These are phyloP conservation scores for Drosophila prostipennis DNA, from an alignment of 2,888 invertebrate species.

Conservation along the genomic window DNA sequence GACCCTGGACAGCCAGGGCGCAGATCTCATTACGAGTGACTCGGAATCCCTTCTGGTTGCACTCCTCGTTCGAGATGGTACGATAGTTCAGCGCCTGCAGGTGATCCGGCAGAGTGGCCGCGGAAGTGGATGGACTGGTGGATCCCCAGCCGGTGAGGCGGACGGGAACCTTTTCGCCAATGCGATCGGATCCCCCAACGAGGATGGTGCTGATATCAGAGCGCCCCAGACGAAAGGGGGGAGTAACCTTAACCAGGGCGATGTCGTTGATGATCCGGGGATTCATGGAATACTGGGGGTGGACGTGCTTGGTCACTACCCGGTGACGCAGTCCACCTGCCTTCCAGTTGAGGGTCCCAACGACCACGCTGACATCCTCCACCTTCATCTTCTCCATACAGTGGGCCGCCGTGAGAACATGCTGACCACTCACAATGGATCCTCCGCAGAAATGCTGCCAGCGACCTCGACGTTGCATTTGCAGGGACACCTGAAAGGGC, in stretches of 20 bases:
- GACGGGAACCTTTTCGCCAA: conserved; percentile 72
- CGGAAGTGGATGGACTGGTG: conserved; percentile 60
- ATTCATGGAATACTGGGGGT: conserved; percentile 72
- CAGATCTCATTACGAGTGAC: conserved; percentile 82
- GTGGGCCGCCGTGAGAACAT: conserved; percentile 83
- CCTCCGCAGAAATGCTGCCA: conserved; percentile 83
- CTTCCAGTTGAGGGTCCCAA: conserved; percentile 72
- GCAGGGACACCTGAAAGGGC: conserved; percentile 83
- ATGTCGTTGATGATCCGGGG: conserved; percentile 79
- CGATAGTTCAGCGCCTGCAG: conserved; percentile 80
- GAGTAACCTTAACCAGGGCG: conserved; percentile 77
- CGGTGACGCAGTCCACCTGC: conserved; percentile 75
- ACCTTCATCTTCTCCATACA: conserved; percentile 73
- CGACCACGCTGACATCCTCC: conserved; percentile 69
- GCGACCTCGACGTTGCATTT: conserved; percentile 62
- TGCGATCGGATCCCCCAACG: conserved; percentile 60
- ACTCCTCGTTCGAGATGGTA: conserved; percentile 82
- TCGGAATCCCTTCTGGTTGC: conserved; percentile 73
- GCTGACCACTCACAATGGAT: conserved; percentile 78
- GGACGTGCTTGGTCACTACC: conserved; percentile 67
- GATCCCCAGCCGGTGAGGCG: conserved; percentile 83
- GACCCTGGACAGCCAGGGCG: conserved; percentile 68
- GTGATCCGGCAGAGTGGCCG: conserved; percentile 73
- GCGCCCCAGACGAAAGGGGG: conserved; percentile 70
- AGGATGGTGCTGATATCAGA: conserved; percentile 60